A percentile compares a stretch with the other conserved stretches of the same genome.
Conservation (phyloP, 1,140 invertebrate genomes). For the Zeugodacus cucurbitae region DNA sequence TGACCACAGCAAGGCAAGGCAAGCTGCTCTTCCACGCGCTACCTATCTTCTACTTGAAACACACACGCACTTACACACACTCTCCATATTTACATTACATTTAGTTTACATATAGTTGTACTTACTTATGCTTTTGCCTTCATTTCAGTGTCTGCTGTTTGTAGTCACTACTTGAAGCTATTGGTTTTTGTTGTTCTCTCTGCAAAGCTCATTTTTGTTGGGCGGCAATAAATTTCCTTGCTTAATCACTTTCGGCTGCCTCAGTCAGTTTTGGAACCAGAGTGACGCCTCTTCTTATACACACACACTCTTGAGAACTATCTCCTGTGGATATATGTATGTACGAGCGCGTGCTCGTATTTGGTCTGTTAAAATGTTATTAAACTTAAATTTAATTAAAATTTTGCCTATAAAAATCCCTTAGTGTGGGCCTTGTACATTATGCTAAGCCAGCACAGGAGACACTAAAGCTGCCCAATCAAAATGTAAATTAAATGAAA, state of each 20-base stretch:
- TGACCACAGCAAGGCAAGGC: not conserved
- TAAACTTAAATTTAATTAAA: slow-evolving; percentile 24
- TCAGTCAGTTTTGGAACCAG: not conserved
- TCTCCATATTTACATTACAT: not conserved
- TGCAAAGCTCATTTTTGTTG: not conserved
- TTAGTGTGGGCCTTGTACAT: not conserved
- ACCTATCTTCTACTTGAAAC: not conserved
- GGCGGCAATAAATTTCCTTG: not conserved
- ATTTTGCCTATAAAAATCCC: not conserved
- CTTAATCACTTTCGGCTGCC: not conserved
- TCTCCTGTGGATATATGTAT: not conserved
- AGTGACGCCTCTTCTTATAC: too few relatives aligned
- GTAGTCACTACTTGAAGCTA: not conserved
- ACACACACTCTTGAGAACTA: not conserved
- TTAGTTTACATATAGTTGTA: not conserved
- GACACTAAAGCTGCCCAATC: not conserved
- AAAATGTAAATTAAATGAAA: not conserved
- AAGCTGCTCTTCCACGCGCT: not conserved
- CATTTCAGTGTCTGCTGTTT: not conserved
- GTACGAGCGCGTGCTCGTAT: not conserved
- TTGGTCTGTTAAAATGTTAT: not conserved
- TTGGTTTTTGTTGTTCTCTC: not conserved
- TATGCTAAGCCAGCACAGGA: not conserved
- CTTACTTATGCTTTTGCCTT: not conserved
- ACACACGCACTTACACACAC: not conserved